These are phyloP conservation scores for Sipunculus nudus DNA, from an alignment of 2,888 invertebrate species.

Conservation along the genomic window DNA sequence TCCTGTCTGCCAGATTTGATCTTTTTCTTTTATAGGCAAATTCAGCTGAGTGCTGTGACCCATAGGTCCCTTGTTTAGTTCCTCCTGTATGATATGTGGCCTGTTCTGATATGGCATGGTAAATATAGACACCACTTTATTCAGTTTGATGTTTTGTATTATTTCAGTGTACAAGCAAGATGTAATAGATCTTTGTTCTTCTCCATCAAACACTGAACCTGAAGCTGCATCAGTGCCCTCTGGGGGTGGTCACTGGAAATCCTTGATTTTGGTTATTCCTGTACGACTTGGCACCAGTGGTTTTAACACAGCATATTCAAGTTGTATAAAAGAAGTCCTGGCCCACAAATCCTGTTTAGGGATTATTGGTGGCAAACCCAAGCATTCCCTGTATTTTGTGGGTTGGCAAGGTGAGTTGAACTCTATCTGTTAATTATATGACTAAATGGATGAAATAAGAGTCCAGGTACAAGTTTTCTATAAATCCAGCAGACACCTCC, in stretches of 20 bases:
- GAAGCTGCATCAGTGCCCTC: background rate
- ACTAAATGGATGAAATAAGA: too few relatives aligned
- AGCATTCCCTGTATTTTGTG: constrained; percentile 91
- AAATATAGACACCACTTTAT: too few relatives aligned
- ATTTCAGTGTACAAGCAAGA: constrained; percentile 80
- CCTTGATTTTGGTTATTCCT: constrained; percentile 82
- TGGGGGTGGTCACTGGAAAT: constrained; percentile 44
- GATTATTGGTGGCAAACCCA: constrained; percentile 90
- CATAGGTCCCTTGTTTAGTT: too few relatives aligned
- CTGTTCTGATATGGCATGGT: too few relatives aligned
- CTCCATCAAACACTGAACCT: constrained; percentile 26
- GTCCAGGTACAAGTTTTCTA: too few relatives aligned
- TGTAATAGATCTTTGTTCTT: constrained; percentile 71
- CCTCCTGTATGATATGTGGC: too few relatives aligned
- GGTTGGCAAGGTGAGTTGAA: constrained; percentile 79
- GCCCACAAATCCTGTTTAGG: constrained; percentile 86
- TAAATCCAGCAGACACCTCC: too few relatives aligned
- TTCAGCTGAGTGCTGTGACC: too few relatives aligned
- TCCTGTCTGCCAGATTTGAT: too few relatives aligned
- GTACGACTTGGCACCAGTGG: constrained; percentile 87
- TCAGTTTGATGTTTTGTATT: constrained; percentile 37
- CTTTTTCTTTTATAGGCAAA: too few relatives aligned
- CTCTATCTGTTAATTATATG: too few relatives aligned
- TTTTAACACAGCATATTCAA: constrained; percentile 84
- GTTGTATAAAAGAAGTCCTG: constrained; percentile 82